Evolutionary conservation across 1,140 invertebrate species (phyloP), one percentile per base, ranked within the genome.

Genomic region (Brachionus asplanchnoidis): DNA sequence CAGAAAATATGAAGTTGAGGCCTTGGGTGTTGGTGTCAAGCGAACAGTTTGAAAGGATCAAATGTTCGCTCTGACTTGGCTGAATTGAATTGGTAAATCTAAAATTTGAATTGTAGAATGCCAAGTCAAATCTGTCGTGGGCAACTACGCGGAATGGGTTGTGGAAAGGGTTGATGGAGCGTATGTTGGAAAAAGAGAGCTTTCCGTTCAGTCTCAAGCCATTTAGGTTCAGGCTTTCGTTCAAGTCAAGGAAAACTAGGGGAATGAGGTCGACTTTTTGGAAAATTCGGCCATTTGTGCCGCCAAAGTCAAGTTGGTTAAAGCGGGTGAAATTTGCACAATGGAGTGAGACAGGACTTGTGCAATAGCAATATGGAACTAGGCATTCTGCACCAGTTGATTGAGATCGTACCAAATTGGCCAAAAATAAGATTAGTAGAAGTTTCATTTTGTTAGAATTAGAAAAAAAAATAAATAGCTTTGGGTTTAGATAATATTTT

Each of bases 61-160:
- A 28, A 50, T 77, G 44, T 42, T 73, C 73, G 7, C 46, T 26
- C 14, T 20, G 17, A 50, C 20, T 26, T 0, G 73, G 44, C 17
- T 46, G 42, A 9, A 50, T 36, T 20, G 73, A 77, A 50, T 46
- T 50, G 7, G 14, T 28, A 26, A 77, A 77, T 46, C 26, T 46
- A 17, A 77, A 77, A 32, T 77, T 77, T 9, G 73, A 77, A 77
- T 50, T 77, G 42, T 26, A 77, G 26, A 77, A 77, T 3, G 73
- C 73, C 42, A 77, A 50, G 42, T 77, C 73, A 26, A 77, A 50
- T 9, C 44, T 23, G 1, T 77, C 73, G 17, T 77, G 40, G 20
- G 23, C 7, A 7, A 77, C 23, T n/a, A 50, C 20, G 12, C 73
- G 73, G 14, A 77, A 77, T 26, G 73, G 73, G 20, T 77, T 77